Evolutionary conservation across 2,888 invertebrate genomes (phyloP).

Genomic region (Aromia moschata): DNA sequence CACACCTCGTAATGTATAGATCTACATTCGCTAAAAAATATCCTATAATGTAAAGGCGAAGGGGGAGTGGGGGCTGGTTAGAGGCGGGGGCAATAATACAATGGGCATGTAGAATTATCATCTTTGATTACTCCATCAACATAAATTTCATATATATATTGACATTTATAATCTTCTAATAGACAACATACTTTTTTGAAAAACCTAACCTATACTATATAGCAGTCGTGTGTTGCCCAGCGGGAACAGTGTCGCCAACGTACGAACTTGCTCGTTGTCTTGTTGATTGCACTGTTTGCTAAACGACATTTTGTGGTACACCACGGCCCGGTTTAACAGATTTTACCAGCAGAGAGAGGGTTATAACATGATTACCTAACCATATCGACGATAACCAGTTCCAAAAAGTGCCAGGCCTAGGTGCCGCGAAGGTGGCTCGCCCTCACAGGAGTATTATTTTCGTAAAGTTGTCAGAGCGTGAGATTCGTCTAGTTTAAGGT

Average conservation of each 20-base stretch:
- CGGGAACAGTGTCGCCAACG: constrained; percentile 35
- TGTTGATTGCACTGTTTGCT: constrained; percentile 33
- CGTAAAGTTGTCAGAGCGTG: too few species aligned
- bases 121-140: not conserved
- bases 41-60: not conserved
- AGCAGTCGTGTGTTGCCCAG: constrained; percentile 44
- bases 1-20: not conserved
- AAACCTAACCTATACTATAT: constrained; percentile 42
- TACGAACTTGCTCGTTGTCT: constrained; percentile 23
- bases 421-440: too few species aligned
- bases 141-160: constrained; percentile 34
- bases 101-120: not conserved
- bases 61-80: too few species aligned
- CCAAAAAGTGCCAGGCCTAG: too few species aligned
- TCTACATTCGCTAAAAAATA: not conserved
- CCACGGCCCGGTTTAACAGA: too few species aligned
- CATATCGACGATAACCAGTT: too few species aligned
- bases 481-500: too few species aligned
- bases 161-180: constrained; percentile 46
- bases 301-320: too few species aligned
- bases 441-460: too few species aligned
- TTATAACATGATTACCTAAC: too few species aligned
- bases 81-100: too few species aligned
- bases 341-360: too few species aligned
- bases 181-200: constrained; percentile 47